Evolutionary conservation across 53 echinoderm and acorn worm species (phyloP), one percentile per base, ranked within the genome.

Genomic region (Apostichopus leukothele): DNA sequence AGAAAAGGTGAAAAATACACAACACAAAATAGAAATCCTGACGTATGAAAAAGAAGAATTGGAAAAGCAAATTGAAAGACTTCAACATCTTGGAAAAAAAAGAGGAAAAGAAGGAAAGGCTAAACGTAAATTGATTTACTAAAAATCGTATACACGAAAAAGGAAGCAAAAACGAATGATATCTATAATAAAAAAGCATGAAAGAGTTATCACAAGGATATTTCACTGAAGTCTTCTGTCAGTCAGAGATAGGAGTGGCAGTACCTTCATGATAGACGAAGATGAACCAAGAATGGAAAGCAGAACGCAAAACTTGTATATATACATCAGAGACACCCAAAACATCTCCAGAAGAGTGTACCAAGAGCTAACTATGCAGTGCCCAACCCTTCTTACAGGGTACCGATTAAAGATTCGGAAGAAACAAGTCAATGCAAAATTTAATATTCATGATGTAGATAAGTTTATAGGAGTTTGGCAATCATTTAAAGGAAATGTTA

Each of bases 91-190:
- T 27, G 27, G 27, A 27, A 39, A 77, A 14, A 63, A 63, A 63
- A 3, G 26, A 51, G 16, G 16, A 5, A 51, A 39, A 77, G 8
- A 50, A 51, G 51, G 5, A 50, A 77, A 77, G 50, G 77, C 9
- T 39, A 77, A 50, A 14, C 21, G 27, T 76, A 76, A 76, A 39
- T 76, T 76, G 51, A 39, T 76, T 50, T 76, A 76, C 76, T 76
- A 26, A 6, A 76, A 22, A 76, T 27, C 76, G 9, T 76, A 50
- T 39, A 76, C 25, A 39, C 7, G 76, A 76, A 50, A 27, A 76
- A 76, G 23, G 76, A 12, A 76, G 27, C 39, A 25, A 14, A 27
- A 51, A 1, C 5, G 76, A 51, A 76, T 22, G 4, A 76, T 8
- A 27, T 76, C 51, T 1, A 39, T 76, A 22, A 76, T 25, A 39